Percentiles rank a stretch among this genome's conserved stretches.
These are phyloP conservation scores for Zosterops pallidus DNA, from an alignment of 2,113 vertebrate species.

Conservation along the genomic window DNA sequence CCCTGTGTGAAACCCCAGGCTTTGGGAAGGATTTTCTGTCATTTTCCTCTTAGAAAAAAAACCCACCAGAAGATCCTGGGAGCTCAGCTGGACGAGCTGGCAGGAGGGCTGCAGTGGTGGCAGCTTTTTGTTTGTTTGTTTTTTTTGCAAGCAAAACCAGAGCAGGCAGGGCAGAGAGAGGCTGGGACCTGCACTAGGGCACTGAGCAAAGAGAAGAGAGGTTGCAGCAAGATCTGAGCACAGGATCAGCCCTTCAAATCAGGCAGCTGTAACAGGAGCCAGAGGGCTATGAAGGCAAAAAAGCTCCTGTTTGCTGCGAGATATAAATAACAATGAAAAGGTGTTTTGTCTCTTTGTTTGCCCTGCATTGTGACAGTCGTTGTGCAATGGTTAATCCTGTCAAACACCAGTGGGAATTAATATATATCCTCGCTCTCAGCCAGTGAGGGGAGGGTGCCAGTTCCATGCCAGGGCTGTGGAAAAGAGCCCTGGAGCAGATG, in stretches of 20 bases:
- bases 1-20: background rate
- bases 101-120: background rate
- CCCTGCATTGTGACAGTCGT: fast-evolving
- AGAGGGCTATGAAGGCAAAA: background rate
- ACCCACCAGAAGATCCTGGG: background rate
- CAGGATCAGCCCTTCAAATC: background rate
- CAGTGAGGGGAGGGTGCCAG: background rate
- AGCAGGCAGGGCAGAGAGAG: background rate
- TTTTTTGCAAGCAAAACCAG: background rate
- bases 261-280: background rate
- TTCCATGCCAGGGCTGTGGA: background rate
- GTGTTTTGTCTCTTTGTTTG: background rate
- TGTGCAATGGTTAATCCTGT: background rate
- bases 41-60: background rate
- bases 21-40: background rate
- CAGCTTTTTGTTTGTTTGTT: background rate
- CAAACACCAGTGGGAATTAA: background rate
- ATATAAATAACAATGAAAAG: background rate
- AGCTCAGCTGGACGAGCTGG: background rate
- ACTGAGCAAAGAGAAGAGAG: background rate
- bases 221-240: background rate
- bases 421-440: background rate
- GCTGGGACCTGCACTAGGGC: background rate
- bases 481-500: background rate
- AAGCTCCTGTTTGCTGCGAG: background rate